Conservation (phyloP, 2,888 invertebrate genomes). For the Heterodera filipjevi region DNA sequence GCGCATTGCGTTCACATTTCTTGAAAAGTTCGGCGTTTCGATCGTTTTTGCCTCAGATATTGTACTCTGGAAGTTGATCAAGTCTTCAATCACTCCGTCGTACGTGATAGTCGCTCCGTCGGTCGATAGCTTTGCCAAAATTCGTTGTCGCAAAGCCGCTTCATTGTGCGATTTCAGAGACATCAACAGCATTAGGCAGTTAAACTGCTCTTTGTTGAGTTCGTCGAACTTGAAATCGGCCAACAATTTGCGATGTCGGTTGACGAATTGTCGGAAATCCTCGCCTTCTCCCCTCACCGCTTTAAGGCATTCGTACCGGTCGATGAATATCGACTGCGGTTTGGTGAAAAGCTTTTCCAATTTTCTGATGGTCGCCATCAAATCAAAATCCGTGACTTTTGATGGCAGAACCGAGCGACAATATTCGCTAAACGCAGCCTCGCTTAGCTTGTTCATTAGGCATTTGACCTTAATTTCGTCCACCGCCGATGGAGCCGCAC, state of each 20-base stretch:
- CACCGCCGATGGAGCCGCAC: background rate
- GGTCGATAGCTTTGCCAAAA: background rate
- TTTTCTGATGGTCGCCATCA: background rate
- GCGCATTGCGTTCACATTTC: background rate
- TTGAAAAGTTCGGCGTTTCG: background rate
- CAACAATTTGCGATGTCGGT: background rate
- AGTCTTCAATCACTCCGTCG: background rate
- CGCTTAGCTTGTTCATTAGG: background rate
- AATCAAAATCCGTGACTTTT: background rate
- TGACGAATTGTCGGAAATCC: background rate
- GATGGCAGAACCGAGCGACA: background rate
- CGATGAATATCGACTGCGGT: background rate
- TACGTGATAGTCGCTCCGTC: background rate
- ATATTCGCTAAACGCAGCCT: background rate
- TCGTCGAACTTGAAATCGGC: background rate
- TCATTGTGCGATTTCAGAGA: background rate
- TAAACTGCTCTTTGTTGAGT: background rate
- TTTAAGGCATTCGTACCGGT: background rate
- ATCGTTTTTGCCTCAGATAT: background rate
- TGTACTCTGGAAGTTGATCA: background rate
- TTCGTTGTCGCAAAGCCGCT: background rate
- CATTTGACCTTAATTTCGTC: conserved; percentile 11
- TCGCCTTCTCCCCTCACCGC: background rate
- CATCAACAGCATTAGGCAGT: background rate
- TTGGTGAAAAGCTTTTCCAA: background rate